phyloP scores from a whole-genome alignment of 2,797 vertebrate species.

The Girardinus metallicus region DNA sequence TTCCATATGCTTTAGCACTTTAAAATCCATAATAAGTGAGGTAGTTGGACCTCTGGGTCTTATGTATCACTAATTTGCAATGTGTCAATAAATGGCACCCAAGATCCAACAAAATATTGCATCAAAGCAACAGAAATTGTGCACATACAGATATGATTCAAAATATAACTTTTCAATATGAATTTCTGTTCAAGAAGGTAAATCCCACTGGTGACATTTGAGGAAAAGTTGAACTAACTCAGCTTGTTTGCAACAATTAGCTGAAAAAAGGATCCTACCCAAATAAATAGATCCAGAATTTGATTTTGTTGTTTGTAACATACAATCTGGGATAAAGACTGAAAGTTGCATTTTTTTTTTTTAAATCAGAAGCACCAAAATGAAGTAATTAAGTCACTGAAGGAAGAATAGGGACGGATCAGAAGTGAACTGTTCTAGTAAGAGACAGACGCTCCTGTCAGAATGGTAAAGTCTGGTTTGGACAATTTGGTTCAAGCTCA shows the following conservation, averaged over 20 bases:
- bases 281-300: not conserved
- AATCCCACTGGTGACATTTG: not conserved
- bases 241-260: not conserved
- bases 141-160: not conserved
- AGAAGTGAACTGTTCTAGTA: slow-evolving; percentile 37
- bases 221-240: slow-evolving; percentile 2
- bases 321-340: slow-evolving; percentile 1
- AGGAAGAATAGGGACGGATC: slow-evolving; percentile 32
- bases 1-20: not conserved
- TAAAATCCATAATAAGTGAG: not conserved
- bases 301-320: slow-evolving; percentile 1
- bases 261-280: not conserved
- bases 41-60: not conserved
- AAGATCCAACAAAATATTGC: not conserved
- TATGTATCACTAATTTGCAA: not conserved
- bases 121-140: not conserved
- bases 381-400: slow-evolving; percentile 36
- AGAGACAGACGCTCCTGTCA: slow-evolving; percentile 39
- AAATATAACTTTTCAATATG: not conserved
- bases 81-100: not conserved
- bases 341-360: slow-evolving; percentile 37
- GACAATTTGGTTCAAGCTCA: slow-evolving; percentile 58
- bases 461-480: slow-evolving; percentile 48
- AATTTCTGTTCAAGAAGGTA: not conserved
- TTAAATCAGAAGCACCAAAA: slow-evolving; percentile 33